phyloP scores from a whole-genome alignment of 2,888 invertebrate genomes.

The Epirrhoe alternata region DNA sequence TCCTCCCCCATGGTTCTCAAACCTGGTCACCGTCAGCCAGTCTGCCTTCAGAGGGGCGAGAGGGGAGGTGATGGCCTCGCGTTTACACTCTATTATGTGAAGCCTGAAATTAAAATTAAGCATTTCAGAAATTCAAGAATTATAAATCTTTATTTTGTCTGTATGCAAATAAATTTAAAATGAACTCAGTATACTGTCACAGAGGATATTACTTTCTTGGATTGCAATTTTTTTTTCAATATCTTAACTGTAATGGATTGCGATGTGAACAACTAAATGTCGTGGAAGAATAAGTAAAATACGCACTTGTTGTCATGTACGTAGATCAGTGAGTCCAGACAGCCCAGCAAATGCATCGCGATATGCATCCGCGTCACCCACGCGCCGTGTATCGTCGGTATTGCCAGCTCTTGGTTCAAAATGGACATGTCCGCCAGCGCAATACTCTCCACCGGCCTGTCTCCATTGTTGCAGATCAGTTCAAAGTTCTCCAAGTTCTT shows the following conservation, averaged over 20 bases:
- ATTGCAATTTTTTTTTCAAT: no score
- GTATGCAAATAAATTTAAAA: no score
- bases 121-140: background rate
- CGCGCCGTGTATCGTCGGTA: conserved; percentile 89
- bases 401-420: conserved; percentile 91
- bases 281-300: background rate
- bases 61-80: conserved; percentile 60
- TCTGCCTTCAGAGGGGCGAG: conserved; percentile 88
- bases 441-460: conserved; percentile 59
- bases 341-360: conserved; percentile 95
- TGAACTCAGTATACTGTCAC: no score
- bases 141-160: no score
- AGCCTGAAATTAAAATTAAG: conserved; percentile 51
- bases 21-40: conserved; percentile 93
- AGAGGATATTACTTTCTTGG: no score
- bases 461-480: conserved; percentile 61
- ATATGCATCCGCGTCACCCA: conserved; percentile 93
- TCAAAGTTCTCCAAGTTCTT: conserved; percentile 72
- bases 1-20: conserved; percentile 98
- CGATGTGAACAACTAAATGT: background rate
- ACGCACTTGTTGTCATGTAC: conserved; percentile 89
- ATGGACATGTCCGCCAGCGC: conserved; percentile 85
- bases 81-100: conserved; percentile 64
- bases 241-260: no score
- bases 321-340: conserved; percentile 94